Evolutionary conservation across 2,888 invertebrate genomes (phyloP).

Genomic region (Adela reaumurella): DNA sequence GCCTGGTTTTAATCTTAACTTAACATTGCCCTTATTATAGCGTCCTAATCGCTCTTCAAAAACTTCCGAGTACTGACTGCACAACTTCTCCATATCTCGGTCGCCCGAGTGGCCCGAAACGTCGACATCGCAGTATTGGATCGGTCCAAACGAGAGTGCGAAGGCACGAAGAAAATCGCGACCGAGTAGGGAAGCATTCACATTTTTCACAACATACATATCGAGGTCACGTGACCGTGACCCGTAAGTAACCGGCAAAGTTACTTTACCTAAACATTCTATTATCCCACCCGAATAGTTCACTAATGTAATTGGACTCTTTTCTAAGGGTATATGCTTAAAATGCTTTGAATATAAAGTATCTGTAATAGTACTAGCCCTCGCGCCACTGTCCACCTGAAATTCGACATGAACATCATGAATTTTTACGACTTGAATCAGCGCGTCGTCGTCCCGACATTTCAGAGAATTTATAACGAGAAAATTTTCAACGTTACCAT

Average conservation of each 20-base stretch:
- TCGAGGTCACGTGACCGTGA: neutral
- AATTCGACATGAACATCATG: too few relatives aligned
- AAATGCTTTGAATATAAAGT: too few relatives aligned
- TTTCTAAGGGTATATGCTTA: too few relatives aligned
- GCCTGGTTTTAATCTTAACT: too few relatives aligned
- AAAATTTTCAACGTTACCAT: neutral
- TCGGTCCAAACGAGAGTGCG: neutral
- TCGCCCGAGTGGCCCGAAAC: neutral
- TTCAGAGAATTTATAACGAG: too few relatives aligned
- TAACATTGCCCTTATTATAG: constrained; percentile 3
- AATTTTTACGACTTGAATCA: too few relatives aligned
- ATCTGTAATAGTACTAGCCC: too few relatives aligned
- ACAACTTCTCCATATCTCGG: neutral
- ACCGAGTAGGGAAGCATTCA: constrained; percentile 3
- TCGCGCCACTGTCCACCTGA: too few relatives aligned
- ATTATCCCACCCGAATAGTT: too few relatives aligned
- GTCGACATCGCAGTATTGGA: neutral
- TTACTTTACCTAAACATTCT: too few relatives aligned
- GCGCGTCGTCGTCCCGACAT: too few relatives aligned
- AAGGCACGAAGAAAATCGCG: constrained; percentile 6
- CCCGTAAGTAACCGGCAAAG: constrained; percentile 1
- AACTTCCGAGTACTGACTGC: neutral
- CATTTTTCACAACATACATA: neutral
- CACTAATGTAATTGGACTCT: too few relatives aligned
- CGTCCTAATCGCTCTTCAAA: constrained; percentile 4